Evolutionary conservation across 1,140 invertebrate genomes (phyloP), one percentile per base, ranked within the genome.

Genomic region (Drosophila malerkotliana): DNA sequence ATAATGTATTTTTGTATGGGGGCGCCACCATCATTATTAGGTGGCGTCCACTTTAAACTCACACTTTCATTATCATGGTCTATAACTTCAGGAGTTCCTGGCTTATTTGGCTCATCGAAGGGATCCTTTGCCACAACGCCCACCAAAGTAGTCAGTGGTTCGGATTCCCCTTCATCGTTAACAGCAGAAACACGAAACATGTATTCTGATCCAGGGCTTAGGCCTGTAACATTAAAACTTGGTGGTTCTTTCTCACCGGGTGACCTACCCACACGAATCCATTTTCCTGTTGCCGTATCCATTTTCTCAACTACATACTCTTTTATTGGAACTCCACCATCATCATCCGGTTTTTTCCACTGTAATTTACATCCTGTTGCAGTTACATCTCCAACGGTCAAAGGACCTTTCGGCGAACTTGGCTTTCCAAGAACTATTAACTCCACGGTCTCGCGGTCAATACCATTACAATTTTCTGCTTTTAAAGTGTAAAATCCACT

Each of bases 1-100:
- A 99, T 97, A 51, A 99, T 96, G 92, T 99, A 99, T 92, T 98
- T 98, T 79, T 97, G 96, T 83, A 99, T 97, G 6, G 98, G 97
- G 24, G 98, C 96, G 21, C 99, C 99, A 62, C 98, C 98, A 92
- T 99, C 98, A 63, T 93, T 95, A 51, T 94, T 94, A n/a, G 99
- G 98, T 12, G 97, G 93, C 1, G 95, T 94, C 98, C 98, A 99
- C 92, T 98, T 98, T 21, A 99, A 93, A 63, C 97, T 97, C 0
- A 98, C 97, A 67, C 96, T 97, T 87, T 97, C 96, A 92, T 98
- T 98, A 90, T 99, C 97, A 82, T 98, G 98, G 90, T 99, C 98
- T 3, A 95, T 95, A 18, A 98, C 96, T 90, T 98, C 96, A 4
- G 98, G 97, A 30, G 96, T 97, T 48, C 97, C 97, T 18, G 98